These are phyloP conservation scores for Lepidothrix coronata DNA, from an alignment of 2,113 vertebrate genomes.

Conservation along the genomic window DNA sequence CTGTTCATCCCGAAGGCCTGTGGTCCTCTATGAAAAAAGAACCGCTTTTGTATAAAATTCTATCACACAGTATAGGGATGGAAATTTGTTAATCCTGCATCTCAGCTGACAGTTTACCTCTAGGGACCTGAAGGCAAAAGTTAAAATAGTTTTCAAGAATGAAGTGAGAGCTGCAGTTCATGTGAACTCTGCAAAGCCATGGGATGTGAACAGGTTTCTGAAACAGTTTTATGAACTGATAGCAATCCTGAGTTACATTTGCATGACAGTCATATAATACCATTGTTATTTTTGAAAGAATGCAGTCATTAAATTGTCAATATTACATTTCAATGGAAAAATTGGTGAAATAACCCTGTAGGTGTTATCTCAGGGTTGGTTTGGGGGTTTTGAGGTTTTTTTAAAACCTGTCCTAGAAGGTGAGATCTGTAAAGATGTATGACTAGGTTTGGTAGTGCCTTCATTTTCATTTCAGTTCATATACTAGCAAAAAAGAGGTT, in stretches of 20 bases:
- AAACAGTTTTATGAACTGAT: slow-evolving; percentile 40
- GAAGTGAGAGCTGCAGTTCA: slow-evolving; percentile 37
- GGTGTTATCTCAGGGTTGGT: background rate
- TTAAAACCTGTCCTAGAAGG: background rate
- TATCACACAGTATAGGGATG: background rate
- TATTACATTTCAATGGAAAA: slow-evolving; percentile 36
- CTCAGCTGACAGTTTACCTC: slow-evolving; percentile 1
- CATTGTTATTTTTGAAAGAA: slow-evolving; percentile 47
- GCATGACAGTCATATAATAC: slow-evolving; percentile 34
- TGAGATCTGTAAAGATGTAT: background rate
- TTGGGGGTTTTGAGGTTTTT: background rate
- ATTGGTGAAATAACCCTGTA: background rate
- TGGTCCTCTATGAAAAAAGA: background rate
- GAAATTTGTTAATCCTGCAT: slow-evolving; percentile 33
- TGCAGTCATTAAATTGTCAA: slow-evolving; percentile 47
- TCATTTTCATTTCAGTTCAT: background rate
- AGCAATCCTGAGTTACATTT: slow-evolving; percentile 27
- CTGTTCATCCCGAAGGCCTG: background rate
- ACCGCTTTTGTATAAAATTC: background rate
- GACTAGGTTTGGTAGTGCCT: background rate
- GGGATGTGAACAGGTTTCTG: slow-evolving; percentile 50
- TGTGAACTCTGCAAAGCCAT: slow-evolving; percentile 57
- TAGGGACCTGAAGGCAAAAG: slow-evolving; percentile 35
- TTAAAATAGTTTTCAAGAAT: slow-evolving; percentile 22
- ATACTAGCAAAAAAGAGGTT: background rate